These are phyloP conservation scores for Philypnodon macrostomus DNA, from an alignment of 2,797 vertebrate species.

Conservation along the genomic window DNA sequence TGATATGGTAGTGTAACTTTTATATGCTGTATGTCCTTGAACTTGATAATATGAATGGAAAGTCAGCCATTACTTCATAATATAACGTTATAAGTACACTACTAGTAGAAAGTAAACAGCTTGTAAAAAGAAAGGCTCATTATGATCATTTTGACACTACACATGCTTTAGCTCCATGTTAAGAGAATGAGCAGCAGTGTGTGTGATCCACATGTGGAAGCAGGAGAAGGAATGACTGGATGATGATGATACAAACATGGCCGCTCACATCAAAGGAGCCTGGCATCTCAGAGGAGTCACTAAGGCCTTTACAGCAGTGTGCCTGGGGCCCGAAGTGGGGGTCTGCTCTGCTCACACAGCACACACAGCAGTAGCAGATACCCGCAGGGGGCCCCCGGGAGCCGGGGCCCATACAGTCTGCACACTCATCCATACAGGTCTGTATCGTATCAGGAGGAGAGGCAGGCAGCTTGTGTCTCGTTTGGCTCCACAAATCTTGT, in stretches of 20 bases:
- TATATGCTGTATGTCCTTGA: no score
- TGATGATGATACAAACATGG: slow-evolving; percentile 64
- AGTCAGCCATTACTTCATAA: no score
- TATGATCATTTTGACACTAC: no score
- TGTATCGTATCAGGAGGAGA: not conserved
- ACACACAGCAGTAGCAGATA: slow-evolving; percentile 54
- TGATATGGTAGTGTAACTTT: no score
- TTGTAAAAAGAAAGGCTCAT: no score
- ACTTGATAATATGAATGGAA: no score
- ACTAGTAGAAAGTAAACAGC: no score
- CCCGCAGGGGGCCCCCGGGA: slow-evolving; percentile 51
- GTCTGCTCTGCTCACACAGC: slow-evolving; percentile 55
- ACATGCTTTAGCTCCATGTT: no score
- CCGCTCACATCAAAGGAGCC: slow-evolving; percentile 78
- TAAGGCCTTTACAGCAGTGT: slow-evolving; percentile 69
- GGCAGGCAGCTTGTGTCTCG: slow-evolving; percentile 9
- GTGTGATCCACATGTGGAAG: slow-evolving; percentile 15
- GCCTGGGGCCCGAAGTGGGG: slow-evolving; percentile 61
- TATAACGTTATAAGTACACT: no score
- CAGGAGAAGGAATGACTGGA: slow-evolving; percentile 21
- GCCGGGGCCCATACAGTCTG: slow-evolving; percentile 19
- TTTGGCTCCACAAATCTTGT: slow-evolving; percentile 25
- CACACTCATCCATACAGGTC: slow-evolving; percentile 31
- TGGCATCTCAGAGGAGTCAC: slow-evolving; percentile 74
- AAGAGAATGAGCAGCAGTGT: not conserved